phyloP scores from a whole-genome alignment of 2,113 vertebrate species.

The Romanogobio albipinnatus region DNA sequence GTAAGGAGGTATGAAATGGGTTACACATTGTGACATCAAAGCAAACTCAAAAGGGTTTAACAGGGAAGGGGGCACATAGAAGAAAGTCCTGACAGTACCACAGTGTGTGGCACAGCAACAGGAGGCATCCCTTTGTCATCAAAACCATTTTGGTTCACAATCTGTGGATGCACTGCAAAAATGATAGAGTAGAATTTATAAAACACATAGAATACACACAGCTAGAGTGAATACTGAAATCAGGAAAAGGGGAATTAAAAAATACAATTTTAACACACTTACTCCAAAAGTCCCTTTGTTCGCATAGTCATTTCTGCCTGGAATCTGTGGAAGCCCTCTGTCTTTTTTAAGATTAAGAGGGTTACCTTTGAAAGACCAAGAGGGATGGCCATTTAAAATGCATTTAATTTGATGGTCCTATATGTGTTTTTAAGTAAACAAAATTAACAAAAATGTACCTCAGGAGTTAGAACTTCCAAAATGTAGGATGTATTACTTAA shows the following conservation, averaged over 20 bases:
- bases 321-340: conserved; percentile 19
- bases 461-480: background rate
- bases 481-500: background rate
- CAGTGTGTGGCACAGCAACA: background rate
- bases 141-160: background rate
- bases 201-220: background rate
- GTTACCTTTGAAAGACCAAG: conserved; percentile 1
- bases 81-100: background rate
- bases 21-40: background rate
- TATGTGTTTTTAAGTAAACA: background rate
- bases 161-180: background rate
- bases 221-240: background rate
- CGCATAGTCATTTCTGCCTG: background rate
- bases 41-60: background rate
- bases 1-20: background rate
- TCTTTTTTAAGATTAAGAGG: conserved; percentile 18
- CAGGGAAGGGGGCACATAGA: background rate
- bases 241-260: background rate
- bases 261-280: background rate
- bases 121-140: background rate
- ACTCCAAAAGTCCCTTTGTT: background rate
- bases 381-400: background rate
- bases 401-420: background rate
- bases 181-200: background rate
- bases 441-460: background rate